Percentiles rank a stretch among this genome's conserved stretches.
These are phyloP conservation scores for Trachelus iudaicus DNA, from an alignment of 2,888 invertebrate species.

Conservation along the genomic window DNA sequence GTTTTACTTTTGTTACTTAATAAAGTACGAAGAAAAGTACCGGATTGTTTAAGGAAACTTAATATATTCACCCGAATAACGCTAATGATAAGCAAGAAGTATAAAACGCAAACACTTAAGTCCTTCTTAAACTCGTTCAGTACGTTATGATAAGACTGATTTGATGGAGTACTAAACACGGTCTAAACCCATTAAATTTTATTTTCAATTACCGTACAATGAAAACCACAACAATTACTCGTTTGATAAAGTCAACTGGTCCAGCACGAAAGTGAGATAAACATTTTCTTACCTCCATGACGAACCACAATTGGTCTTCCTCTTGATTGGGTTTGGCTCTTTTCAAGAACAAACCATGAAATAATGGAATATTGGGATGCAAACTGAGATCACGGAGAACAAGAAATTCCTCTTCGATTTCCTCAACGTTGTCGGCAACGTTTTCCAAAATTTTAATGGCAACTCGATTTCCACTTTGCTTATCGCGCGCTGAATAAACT, in stretches of 20 bases:
- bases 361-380: constrained; percentile 82
- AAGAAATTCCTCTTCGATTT: constrained; percentile 83
- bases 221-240: neutral
- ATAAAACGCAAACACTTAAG: neutral
- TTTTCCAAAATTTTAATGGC: constrained; percentile 85
- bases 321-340: constrained; percentile 71
- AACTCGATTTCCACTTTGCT: constrained; percentile 72
- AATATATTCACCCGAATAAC: neutral
- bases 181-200: neutral
- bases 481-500: constrained; percentile 78
- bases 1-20: too few species aligned
- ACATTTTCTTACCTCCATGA: constrained; percentile 76
- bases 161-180: neutral
- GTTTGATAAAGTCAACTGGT: neutral
- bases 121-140: neutral
- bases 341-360: constrained; percentile 79
- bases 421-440: constrained; percentile 83
- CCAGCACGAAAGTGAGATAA: neutral
- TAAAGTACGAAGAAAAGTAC: too few species aligned
- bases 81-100: neutral
- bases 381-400: constrained; percentile 79
- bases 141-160: neutral
- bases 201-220: neutral
- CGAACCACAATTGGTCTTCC: constrained; percentile 85
- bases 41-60: neutral